These are phyloP conservation scores for Drosophila aldrichi DNA, from an alignment of 2,888 invertebrate genomes.

Conservation along the genomic window DNA sequence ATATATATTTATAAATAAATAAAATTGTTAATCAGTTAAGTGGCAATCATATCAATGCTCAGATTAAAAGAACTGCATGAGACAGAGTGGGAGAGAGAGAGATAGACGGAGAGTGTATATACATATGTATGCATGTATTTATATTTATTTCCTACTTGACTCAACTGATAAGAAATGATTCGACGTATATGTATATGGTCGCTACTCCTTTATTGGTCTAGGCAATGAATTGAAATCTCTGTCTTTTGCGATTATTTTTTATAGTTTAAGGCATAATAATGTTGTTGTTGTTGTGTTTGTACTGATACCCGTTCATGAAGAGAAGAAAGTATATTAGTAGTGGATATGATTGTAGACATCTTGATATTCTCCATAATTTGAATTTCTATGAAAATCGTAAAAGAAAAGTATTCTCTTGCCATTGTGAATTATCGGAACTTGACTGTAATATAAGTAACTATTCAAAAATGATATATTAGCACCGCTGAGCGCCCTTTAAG, in stretches of 20 bases:
- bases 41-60: slow-evolving; percentile 31
- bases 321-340: not conserved
- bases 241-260: slow-evolving; percentile 19
- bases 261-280: slow-evolving; percentile 13
- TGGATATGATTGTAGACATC: not conserved
- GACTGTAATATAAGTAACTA: too few species aligned
- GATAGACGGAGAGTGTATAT: too few species aligned
- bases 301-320: not conserved
- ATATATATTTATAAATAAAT: slow-evolving; percentile 16
- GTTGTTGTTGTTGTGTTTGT: slow-evolving; percentile 1
- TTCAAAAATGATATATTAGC: too few species aligned
- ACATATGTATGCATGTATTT: not conserved
- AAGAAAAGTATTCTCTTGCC: too few species aligned
- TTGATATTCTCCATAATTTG: too few species aligned
- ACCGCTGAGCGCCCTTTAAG: too few species aligned
- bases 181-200: not conserved
- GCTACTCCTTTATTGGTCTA: slow-evolving; percentile 17
- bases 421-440: too few species aligned
- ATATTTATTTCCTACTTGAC: slow-evolving; percentile 31
- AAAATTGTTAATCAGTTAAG: slow-evolving; percentile 36
- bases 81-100: too few species aligned
- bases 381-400: too few species aligned
- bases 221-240: slow-evolving; percentile 35
- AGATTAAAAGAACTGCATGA: slow-evolving; percentile 15
- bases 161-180: slow-evolving; percentile 42